Evolutionary conservation across 2,113 vertebrate genomes (phyloP).

Genomic region (Lethenteron reissneri): DNA sequence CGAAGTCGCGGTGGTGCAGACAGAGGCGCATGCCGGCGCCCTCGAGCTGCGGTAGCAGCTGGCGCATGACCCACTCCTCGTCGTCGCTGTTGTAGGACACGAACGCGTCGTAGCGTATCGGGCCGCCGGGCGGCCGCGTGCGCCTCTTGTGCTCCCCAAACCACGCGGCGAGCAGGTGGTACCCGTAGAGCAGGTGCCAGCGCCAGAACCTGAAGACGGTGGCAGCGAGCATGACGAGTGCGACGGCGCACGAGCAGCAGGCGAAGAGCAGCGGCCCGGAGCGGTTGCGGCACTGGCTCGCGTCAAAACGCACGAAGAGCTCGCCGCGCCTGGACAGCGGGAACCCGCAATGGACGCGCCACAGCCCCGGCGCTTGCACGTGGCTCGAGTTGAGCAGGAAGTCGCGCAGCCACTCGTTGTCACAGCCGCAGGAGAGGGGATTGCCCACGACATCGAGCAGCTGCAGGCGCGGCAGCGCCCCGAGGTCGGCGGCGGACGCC

Average conservation of each 20-base stretch:
- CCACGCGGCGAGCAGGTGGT: constrained; percentile 25
- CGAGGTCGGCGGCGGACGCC: constrained; percentile 12
- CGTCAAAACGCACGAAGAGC: constrained; percentile 18
- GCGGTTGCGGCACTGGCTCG: constrained; percentile 12
- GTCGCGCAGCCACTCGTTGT: constrained; percentile 20
- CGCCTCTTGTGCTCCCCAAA: constrained; percentile 15
- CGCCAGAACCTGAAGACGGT: constrained; percentile 22
- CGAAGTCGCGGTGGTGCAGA: constrained; percentile 36
- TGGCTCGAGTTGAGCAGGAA: constrained; percentile 16
- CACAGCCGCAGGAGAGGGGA: constrained; percentile 25
- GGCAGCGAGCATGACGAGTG: constrained; percentile 16
- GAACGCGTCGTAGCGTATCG: constrained; percentile 28
- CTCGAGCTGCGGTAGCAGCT: constrained; percentile 24
- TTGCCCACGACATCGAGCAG: constrained; percentile 24
- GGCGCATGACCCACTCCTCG: constrained; percentile 24
- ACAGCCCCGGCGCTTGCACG: constrained; percentile 25
- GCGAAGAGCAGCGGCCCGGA: constrained; percentile 17
- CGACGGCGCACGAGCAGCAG: constrained; percentile 11
- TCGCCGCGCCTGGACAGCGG: constrained; percentile 15
- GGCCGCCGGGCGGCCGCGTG: background rate
- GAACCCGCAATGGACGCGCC: constrained; percentile 24
- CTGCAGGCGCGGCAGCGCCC: constrained; percentile 16
- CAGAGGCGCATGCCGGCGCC: constrained; percentile 31
- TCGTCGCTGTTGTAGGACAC: constrained; percentile 30
- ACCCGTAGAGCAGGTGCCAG: constrained; percentile 23